Conservation (phyloP, 2,113 vertebrate species). For the Gopherus flavomarginatus region DNA sequence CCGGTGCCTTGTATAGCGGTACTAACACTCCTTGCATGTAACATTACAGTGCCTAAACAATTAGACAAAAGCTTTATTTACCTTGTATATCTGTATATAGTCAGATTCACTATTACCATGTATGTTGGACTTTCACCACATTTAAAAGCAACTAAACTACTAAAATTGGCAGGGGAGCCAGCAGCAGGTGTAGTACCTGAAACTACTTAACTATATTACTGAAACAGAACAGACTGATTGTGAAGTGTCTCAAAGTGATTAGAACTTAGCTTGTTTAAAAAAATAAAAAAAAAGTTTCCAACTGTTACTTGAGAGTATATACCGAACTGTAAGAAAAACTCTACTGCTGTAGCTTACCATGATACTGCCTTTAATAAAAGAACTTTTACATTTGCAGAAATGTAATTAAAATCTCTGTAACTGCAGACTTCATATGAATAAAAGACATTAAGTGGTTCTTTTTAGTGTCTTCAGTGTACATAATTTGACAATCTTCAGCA, state of each 20-base stretch:
- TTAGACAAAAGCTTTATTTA: no score
- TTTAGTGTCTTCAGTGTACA: neutral
- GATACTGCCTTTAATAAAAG: neutral
- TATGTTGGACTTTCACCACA: neutral
- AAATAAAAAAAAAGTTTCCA: neutral
- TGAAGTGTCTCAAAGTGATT: neutral
- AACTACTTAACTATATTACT: neutral
- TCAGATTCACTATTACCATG: no score
- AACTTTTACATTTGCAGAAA: neutral
- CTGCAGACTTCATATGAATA: neutral
- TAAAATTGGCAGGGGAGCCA: neutral
- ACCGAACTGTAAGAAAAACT: neutral
- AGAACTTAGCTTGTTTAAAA: neutral
- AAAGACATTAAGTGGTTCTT: neutral
- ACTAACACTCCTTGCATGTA: no score
- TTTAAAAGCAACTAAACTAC: neutral
- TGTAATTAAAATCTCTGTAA: neutral
- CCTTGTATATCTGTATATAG: no score
- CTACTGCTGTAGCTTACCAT: neutral
- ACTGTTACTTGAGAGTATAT: neutral
- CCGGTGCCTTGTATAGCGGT: no score
- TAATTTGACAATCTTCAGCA: neutral
- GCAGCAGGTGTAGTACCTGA: neutral
- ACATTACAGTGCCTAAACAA: no score
- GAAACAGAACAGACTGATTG: neutral